phyloP scores from a whole-genome alignment of 2,797 vertebrate species.

The Geotrypetes seraphini region DNA sequence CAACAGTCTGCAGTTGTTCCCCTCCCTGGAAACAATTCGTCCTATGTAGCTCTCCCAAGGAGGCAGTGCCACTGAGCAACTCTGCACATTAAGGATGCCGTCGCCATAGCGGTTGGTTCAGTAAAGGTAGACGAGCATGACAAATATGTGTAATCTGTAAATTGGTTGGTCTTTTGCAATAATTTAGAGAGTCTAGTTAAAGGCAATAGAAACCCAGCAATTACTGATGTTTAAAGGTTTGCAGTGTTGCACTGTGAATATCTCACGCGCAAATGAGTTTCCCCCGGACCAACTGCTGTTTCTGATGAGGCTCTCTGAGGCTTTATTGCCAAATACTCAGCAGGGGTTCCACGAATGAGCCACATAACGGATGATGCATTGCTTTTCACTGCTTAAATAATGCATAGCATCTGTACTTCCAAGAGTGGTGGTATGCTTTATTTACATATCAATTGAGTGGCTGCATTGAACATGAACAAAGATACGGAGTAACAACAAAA shows the following conservation, averaged over 20 bases:
- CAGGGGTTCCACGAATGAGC: constrained; percentile 66
- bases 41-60: constrained; percentile 26
- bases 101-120: constrained; percentile 51
- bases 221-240: constrained; percentile 72
- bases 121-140: constrained; percentile 66
- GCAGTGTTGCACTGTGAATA: constrained; percentile 70
- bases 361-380: constrained; percentile 67
- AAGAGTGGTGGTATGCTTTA: constrained; percentile 50
- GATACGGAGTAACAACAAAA: constrained; percentile 46
- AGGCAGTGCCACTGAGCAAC: not conserved
- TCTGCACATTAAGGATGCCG: constrained; percentile 27
- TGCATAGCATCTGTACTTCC: constrained; percentile 50
- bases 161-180: constrained; percentile 66
- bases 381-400: constrained; percentile 60
- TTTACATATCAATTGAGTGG: constrained; percentile 70
- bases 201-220: constrained; percentile 66
- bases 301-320: constrained; percentile 72
- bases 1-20: constrained; percentile 12
- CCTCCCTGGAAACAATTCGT: constrained; percentile 14
- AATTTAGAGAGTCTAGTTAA: constrained; percentile 69
- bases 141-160: constrained; percentile 69
- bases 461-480: constrained; percentile 41
- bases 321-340: constrained; percentile 73
- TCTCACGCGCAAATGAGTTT: constrained; percentile 78
- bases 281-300: constrained; percentile 68